Conservation (phyloP, 2,113 vertebrate genomes). For the Lasiurus cinereus region DNA sequence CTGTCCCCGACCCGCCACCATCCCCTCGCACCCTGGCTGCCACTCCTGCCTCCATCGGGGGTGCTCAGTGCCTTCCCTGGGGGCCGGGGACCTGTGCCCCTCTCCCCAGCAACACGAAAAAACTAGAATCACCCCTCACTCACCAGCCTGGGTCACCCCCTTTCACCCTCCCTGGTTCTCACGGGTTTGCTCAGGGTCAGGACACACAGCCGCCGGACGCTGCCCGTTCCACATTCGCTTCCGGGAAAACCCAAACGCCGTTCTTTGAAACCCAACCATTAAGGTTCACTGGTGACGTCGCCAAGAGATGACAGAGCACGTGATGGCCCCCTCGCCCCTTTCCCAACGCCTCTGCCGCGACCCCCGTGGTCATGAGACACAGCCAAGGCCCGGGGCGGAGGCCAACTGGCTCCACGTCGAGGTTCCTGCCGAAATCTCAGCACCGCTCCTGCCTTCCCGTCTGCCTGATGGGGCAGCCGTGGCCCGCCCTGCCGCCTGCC, state of each 20-base stretch:
- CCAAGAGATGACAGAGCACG: conserved; percentile 76
- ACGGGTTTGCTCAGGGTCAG: conserved; percentile 77
- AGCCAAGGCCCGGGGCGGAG: conserved; percentile 74
- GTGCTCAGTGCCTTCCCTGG: background rate
- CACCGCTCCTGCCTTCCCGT: conserved; percentile 81
- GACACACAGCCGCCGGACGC: conserved; percentile 56
- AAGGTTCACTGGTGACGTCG: conserved; percentile 7
- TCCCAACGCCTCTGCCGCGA: conserved; percentile 74
- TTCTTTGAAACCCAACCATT: conserved; percentile 76
- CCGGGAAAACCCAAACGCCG: conserved; percentile 70
- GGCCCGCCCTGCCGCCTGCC: conserved; percentile 62
- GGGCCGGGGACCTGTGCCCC: conserved; percentile 72
- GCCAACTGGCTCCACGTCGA: conserved; percentile 79
- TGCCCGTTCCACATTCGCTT: conserved; percentile 58
- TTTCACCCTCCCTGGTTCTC: conserved; percentile 69
- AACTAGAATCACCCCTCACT: conserved; percentile 49
- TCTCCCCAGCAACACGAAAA: conserved; percentile 63
- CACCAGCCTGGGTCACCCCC: background rate
- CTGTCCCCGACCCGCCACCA: accelerated
- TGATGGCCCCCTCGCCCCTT: conserved; percentile 77
- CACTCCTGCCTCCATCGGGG: background rate
- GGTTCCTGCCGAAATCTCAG: conserved; percentile 82
- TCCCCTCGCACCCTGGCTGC: background rate
- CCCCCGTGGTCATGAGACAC: conserved; percentile 77
- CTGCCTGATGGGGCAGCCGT: conserved; percentile 77